phyloP scores from a whole-genome alignment of 1,140 invertebrate species.

The Pachypsylla venusta region DNA sequence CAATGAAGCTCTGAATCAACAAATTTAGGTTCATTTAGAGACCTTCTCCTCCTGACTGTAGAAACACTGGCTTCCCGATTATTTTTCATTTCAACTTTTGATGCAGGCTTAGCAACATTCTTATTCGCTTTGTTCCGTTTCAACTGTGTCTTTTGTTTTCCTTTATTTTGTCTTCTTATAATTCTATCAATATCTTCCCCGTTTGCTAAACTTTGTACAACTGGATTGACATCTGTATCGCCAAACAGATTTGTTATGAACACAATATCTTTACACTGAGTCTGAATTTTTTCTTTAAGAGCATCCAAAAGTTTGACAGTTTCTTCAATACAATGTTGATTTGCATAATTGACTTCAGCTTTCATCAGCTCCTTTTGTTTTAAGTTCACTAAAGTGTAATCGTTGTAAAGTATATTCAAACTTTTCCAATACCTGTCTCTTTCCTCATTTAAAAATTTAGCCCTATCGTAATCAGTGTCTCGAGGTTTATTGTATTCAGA shows the following conservation, averaged over 20 bases:
- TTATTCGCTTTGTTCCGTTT: neutral
- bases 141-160: neutral
- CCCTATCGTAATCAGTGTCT: neutral
- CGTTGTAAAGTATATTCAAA: constrained; percentile 1
- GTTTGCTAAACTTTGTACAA: constrained; percentile 6
- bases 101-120: neutral
- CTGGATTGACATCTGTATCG: neutral
- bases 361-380: neutral
- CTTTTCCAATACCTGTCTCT: neutral
- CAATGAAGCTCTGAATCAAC: constrained; percentile 5
- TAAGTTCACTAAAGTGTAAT: constrained; percentile 4
- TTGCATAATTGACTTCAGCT: neutral
- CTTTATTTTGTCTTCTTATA: neutral
- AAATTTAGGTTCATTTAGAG: constrained; percentile 1
- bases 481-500: neutral
- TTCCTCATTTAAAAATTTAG: constrained; percentile 2
- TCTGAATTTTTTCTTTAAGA: neutral
- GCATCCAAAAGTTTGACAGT: neutral
- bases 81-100: neutral
- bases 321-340: constrained; percentile 6
- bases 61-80: neutral
- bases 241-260: constrained; percentile 3
- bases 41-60: neutral
- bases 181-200: constrained; percentile 8
- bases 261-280: neutral